Percentiles rank a stretch among this genome's conserved stretches.
Evolutionary conservation across 2,888 invertebrate genomes (phyloP).

Genomic region (Diadegma fenestrale): DNA sequence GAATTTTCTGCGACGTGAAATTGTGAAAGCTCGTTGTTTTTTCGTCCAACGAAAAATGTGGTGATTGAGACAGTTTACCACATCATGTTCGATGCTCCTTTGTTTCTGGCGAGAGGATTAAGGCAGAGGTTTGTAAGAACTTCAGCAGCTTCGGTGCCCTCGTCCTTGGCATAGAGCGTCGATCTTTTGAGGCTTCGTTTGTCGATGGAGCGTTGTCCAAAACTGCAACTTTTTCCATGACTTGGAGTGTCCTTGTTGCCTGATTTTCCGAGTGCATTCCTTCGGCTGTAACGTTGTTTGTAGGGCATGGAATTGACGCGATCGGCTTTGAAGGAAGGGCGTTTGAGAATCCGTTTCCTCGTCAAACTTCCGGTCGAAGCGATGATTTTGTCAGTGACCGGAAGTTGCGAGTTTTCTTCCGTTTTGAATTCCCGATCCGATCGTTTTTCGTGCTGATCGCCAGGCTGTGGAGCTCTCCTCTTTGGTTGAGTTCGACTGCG

Average conservation of each 20-base stretch:
- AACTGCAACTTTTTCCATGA: slow-evolving; percentile 36
- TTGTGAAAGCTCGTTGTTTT: background rate
- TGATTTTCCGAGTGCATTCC: slow-evolving; percentile 45
- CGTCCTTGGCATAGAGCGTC: slow-evolving; percentile 82
- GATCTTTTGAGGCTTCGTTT: slow-evolving; percentile 76
- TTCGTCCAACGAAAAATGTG: background rate
- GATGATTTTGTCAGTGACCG: slow-evolving; percentile 25
- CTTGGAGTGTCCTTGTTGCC: slow-evolving; percentile 44
- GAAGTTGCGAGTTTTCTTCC: background rate
- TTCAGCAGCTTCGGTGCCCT: slow-evolving; percentile 80
- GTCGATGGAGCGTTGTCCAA: slow-evolving; percentile 59
- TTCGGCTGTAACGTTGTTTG: slow-evolving; percentile 51
- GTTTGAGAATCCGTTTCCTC: slow-evolving; percentile 62
- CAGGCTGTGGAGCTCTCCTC: slow-evolving; percentile 65
- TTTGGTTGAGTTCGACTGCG: slow-evolving; percentile 68
- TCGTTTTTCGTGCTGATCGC: background rate
- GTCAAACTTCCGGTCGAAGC: slow-evolving; percentile 45
- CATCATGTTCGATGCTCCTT: slow-evolving; percentile 80
- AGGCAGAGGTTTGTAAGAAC: slow-evolving; percentile 80
- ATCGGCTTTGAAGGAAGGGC: slow-evolving; percentile 74
- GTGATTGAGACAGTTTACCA: slow-evolving; percentile 75
- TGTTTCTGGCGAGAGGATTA: slow-evolving; percentile 81
- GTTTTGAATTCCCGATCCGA: background rate
- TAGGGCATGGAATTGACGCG: slow-evolving; percentile 72
- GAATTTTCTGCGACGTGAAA: background rate